phyloP scores from a whole-genome alignment of 2,888 invertebrate species.

The Piscicola geometra region DNA sequence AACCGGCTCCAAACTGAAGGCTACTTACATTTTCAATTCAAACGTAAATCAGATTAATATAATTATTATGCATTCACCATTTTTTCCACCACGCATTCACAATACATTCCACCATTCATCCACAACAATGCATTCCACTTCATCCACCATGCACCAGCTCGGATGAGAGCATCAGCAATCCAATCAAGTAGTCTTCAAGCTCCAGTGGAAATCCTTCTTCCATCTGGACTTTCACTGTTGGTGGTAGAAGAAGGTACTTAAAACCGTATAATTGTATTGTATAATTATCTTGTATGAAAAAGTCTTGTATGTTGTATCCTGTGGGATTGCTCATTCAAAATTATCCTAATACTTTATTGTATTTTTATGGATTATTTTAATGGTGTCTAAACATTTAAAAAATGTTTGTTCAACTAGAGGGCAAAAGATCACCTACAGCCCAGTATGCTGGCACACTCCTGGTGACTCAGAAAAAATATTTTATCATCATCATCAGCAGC shows the following conservation, averaged over 20 bases:
- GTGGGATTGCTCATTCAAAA: too few relatives aligned
- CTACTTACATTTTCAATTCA: neutral
- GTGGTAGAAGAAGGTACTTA: too few relatives aligned
- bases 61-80: too few relatives aligned
- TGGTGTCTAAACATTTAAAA: too few relatives aligned
- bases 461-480: slow-evolving; percentile 2
- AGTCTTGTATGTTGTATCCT: too few relatives aligned
- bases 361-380: too few relatives aligned
- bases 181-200: slow-evolving; percentile 79
- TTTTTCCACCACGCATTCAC: too few relatives aligned
- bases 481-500: too few relatives aligned
- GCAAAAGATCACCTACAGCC: slow-evolving; percentile 13
- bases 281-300: too few relatives aligned
- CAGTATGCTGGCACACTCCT: slow-evolving; percentile 32
- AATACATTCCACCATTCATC: neutral
- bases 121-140: neutral
- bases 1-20: slow-evolving; percentile 32
- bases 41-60: neutral
- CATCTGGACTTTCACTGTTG: slow-evolving; percentile 66
- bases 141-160: slow-evolving; percentile 73
- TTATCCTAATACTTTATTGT: too few relatives aligned
- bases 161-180: slow-evolving; percentile 73
- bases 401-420: too few relatives aligned
- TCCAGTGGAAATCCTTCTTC: slow-evolving; percentile 80
- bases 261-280: too few relatives aligned